Evolutionary conservation across 1,140 invertebrate genomes (phyloP), one percentile per base, ranked within the genome.

Genomic region (Drosophila pectinifera): DNA sequence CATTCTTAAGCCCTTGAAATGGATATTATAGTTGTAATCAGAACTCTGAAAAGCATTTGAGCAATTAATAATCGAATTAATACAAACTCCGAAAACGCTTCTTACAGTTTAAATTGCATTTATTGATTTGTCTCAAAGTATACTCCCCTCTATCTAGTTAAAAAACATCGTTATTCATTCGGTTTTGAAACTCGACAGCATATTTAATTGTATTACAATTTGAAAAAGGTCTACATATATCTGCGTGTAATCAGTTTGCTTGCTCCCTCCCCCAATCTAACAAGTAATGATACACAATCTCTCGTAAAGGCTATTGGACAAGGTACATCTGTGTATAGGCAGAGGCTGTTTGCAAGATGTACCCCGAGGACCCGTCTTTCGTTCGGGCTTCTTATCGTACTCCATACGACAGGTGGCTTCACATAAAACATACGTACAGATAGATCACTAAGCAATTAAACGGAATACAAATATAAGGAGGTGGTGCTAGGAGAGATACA

Each of bases 161-260:
- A 58, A 63, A 13, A n/a, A 55, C 16, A 13, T 5, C n/a, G 3
- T 20, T 18, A 14, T 53, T 36, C 31, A 53, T 22, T 70, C 53
- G 24, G 34, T 38, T 70, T 56, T 46, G 24, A 69, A 56, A 65
- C 43, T 64, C 41, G 41, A 22, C 36, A 73, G 69, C 42, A 53
- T 56, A 51, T 75, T 65, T 74, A 31, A 42, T 39, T 75, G 14
- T 65, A 56, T 65, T 51, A 65, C 67, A 75, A 42, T 75, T 73
- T 65, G 70, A 65, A 75, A 75, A 75, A 72, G 59, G 62, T 65
- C 43, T 53, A 53, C 53, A 75, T 59, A 74, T 49, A 48, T 49
- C 36, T 39, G 36, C 31, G 51, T 62, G 55, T 61, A 74, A 48
- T 63, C 34, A 55, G 31, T 48, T 70, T 64, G 31, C 49, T 53